Base-by-base conservation (phyloP, 2,797 vertebrate species). In the Cynopterus sphinx region DNA sequence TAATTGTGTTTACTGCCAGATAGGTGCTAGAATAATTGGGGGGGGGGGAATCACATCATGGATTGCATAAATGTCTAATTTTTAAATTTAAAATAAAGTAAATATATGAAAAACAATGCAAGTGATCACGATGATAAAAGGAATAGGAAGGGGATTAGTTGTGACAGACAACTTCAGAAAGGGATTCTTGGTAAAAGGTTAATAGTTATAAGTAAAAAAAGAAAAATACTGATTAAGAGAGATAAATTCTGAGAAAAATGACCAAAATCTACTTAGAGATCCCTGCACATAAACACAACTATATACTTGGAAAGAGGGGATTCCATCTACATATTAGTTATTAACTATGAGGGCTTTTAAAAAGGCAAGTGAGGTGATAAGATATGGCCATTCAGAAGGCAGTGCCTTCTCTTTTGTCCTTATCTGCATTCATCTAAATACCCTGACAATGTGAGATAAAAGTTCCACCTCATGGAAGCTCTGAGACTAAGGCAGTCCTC, bases 181-280 rank as follows among this genome's bases (percentile, higher is more conserved):
- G 65, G 57, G 41, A 68, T 26, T n/a, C 7, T 59, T 71, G 36
- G 13, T 84, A 57, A 91, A 95, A 86, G 24, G 3, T 71, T 70
- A 57, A 31, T 57, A 73, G 33, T 78, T 91, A 31, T 53, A 81
- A 74, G 22, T 90, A 22, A 92, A 22, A 87, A 92, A 26, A 68
- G 11, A 78, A 33, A 33, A 33, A 33, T 33, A 33, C 33, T 90
- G 28, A 16, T 67, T 79, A 49, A 94, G 41, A 81, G 51, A 91
- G 55, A 75, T 81, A 94, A 87, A 75, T 87, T 94, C 51, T 87
- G 31, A 94, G 83, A 31, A 93, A 83, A 87, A 89, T 53, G 24
- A 74, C 12, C 83, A 73, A 68, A 82, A 90, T 49, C 33, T 65
- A 26, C 39, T 74, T 63, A n/a, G 84, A 96, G 39, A 74, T 49